Base-by-base conservation (phyloP, 1,140 invertebrate species). In the Drosophila simulans region DNA sequence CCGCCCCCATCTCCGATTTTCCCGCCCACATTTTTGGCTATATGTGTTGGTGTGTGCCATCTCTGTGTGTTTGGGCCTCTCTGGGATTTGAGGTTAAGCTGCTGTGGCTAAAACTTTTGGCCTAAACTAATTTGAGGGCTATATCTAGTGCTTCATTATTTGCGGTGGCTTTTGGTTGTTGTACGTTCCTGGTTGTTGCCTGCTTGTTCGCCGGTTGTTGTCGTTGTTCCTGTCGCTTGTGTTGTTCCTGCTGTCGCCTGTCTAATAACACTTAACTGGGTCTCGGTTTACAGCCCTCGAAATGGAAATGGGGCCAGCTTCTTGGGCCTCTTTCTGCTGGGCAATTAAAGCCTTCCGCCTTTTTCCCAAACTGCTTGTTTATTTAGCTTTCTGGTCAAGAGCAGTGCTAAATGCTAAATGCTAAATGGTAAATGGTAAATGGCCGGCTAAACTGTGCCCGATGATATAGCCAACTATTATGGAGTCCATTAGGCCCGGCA, bases 71-170 rank as follows among this genome's bases (percentile, higher is more conserved):
- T 37, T 49, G 54, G 55, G 27, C 58, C 62, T 62, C 58, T 56
- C 17, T 59, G 83, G 83, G 83, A 86, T 86, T 88, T 83, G 79
- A 80, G 79, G 83, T 83, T 86, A 86, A 88, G 83, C 83, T 88
- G 83, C 71, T 89, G 84, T 76, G 83, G 84, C 83, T 83, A 88
- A 83, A 86, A 86, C 83, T 86, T 85, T 88, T 86, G 83, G 83
- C 79, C 83, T 86, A 88, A 86, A 88, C 83, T 83, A 86, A 86
- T 86, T 86, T 88, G 71, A 51, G 66, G 56, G 52, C 62, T 75
- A 56, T 71, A 66, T 88, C 78, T 73, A 88, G 81, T 80, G 77
- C 77, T 84, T 76, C 79, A 82, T 82, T 83, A 83, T 78, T 82
- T 86, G 83, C 71, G 72, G 72, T 75, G 60, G 52, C 51, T 43